phyloP scores from a whole-genome alignment of 2,113 vertebrate species.

The Tor tambroides region DNA sequence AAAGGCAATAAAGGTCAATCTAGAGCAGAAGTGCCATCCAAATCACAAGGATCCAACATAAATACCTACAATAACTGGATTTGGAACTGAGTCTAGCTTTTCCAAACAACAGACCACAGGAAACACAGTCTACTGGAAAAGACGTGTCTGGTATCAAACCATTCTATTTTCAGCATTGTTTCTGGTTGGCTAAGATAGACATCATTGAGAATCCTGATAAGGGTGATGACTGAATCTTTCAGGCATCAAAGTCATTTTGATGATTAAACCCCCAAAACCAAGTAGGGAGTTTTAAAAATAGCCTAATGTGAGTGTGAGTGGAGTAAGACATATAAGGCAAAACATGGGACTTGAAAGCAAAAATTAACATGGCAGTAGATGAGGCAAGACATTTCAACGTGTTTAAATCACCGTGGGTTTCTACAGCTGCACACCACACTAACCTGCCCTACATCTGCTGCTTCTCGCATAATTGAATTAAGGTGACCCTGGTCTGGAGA shows the following conservation, averaged over 20 bases:
- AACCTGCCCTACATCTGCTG: conserved; percentile 34
- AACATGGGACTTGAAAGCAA: background rate
- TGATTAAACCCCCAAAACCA: conserved; percentile 12
- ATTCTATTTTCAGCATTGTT: conserved; percentile 27
- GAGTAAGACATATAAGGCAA: background rate
- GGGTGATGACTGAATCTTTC: conserved; percentile 26
- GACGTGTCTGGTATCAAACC: conserved; percentile 9
- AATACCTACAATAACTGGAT: background rate
- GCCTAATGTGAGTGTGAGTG: background rate
- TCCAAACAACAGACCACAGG: background rate
- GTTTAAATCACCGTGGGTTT: conserved; percentile 31
- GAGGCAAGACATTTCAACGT: conserved; percentile 26
- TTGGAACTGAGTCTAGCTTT: background rate
- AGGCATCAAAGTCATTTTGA: background rate
- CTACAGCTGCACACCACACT: conserved; percentile 36
- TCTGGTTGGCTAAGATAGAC: background rate
- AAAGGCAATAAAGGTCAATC: no score
- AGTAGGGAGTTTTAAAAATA: conserved; percentile 3
- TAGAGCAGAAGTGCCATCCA: background rate
- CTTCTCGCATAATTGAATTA: conserved; percentile 36
- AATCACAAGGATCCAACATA: background rate
- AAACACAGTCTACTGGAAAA: background rate
- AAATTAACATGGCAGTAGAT: conserved; percentile 6
- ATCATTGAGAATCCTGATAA: conserved; percentile 19
- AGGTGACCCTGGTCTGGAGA: conserved; percentile 5